Evolutionary conservation across 2,888 invertebrate species (phyloP), one percentile per base, ranked within the genome.

Genomic region (Plebejus argus): DNA sequence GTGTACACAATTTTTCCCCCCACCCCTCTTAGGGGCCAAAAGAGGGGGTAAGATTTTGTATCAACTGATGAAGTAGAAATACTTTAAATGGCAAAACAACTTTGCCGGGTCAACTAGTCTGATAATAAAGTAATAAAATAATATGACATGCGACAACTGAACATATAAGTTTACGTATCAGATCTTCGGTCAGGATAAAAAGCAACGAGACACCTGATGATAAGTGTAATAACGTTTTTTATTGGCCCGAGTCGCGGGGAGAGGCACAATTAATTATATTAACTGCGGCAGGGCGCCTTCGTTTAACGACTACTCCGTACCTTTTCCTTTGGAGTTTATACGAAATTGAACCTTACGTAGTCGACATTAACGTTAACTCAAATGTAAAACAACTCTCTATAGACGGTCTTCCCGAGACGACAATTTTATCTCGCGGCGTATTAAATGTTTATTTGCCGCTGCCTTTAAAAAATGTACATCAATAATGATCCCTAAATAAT

Each of bases 101-200:
- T n/a, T n/a, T n/a, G n/a, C n/a, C n/a, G n/a, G n/a, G n/a, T n/a
- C n/a, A n/a, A n/a, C n/a, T n/a, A n/a, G n/a, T n/a, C 28, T 61
- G 15, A 66, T 66, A 15, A 66, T 66, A 33, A 66, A 33, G 66
- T 66, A 66, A 66, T 66, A 66, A 66, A 66, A 66, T 66, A 66
- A 66, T 66, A 33, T 61, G 61, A 61, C 58, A 58, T 15, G 28
- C 23, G 61, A 12, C 66, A 66, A 28, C 28, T 10, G 20, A 12
- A 66, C 15, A 66, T 33, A 15, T 33, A 28, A 28, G 58, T 58
- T 58, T 58, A 58, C 58, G 20, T 66, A 66, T 66, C 66, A 28
- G 66, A 66, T 66, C 28, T 66, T 66, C 66, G 66, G 12, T 66
- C 66, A 12, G 66, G 28, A 66, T 66, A 66, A 66, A 15, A 15